Evolutionary conservation across 1,140 invertebrate genomes (phyloP), one percentile per base, ranked within the genome.

Genomic region (Proales similis): DNA sequence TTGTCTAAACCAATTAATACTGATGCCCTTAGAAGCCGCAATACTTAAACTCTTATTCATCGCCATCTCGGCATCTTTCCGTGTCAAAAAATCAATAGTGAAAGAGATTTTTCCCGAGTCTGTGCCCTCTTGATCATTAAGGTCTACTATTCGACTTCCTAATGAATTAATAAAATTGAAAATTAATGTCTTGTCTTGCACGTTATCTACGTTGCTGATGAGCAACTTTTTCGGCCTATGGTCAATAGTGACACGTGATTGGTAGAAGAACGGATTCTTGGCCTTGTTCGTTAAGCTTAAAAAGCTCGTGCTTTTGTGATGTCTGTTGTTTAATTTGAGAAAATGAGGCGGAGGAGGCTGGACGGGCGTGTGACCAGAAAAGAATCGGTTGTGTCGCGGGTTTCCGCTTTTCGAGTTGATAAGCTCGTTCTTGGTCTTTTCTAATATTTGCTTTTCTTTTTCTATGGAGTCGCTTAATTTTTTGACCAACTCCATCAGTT

Each of bases 401-500:
- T 57, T 57, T 11, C 17, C n/a, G 12, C 24, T 57, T 57, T 57
- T 57, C 19, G 22, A 24, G 24, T 53, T 38, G 4, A 53, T 20
- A 38, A 12, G 33, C n/a, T 53, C 48, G 24, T 39, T 36, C 42
- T 36, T 36, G 14, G 29, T 57, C 45, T 57, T 42, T 20, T 39
- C 45, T 20, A 57, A 27, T 19, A 57, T 57, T 57, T 57, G 36
- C 32, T 57, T 57, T 57, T 57, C 51, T 14, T 57, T 57, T n/a
- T 57, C 51, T 12, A 57, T 57, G 2, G 33, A 24, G 39, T 57
- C 51, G 22, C 22, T 57, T 43, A 57, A 42, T 42, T 57, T 57
- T 42, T 57, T 57, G 3, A 57, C 36, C 19, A 57, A 42, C 29
- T 39, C 20, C 32, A 57, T 29, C 39, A 57, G 39, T 42, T 57